Conservation (phyloP, 2,888 invertebrate genomes). For the Melanchra persicariae region DNA sequence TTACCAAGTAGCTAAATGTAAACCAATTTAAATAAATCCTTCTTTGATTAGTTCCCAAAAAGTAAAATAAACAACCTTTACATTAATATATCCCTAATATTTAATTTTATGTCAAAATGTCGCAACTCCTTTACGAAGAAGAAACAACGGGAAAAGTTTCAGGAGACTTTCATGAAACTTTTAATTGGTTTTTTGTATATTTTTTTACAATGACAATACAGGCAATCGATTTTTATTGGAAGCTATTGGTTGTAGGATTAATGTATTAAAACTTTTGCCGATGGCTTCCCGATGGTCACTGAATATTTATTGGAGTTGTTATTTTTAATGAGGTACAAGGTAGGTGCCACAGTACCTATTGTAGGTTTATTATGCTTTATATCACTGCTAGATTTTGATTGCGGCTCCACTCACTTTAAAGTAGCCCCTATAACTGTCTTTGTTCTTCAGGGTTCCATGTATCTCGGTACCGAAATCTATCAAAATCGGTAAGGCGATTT, state of each 20-base stretch:
- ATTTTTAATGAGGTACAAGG: conserved; percentile 28
- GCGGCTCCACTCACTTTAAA: too few relatives aligned
- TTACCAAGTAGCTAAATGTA: not conserved
- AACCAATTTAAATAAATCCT: conserved; percentile 2
- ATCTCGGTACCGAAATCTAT: too few relatives aligned
- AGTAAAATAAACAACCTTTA: not conserved
- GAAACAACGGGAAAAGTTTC: conserved; percentile 67
- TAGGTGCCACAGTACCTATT: not conserved
- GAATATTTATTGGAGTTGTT: conserved; percentile 63
- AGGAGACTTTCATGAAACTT: conserved; percentile 71
- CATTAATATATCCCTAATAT: conserved; percentile 25
- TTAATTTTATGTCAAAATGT: conserved; percentile 56
- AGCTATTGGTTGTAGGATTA: conserved; percentile 61
- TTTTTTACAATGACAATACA: conserved; percentile 67
- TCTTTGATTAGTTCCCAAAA: conserved; percentile 14
- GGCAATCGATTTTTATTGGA: conserved; percentile 63
- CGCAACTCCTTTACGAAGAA: conserved; percentile 58
- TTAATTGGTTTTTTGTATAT: conserved; percentile 71
- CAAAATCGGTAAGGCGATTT: too few relatives aligned
- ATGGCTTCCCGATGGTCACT: conserved; percentile 54
- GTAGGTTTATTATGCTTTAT: not conserved
- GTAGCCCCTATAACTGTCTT: too few relatives aligned
- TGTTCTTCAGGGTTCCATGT: too few relatives aligned
- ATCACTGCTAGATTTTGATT: too few relatives aligned
- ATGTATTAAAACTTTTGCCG: conserved; percentile 66